phyloP scores from a whole-genome alignment of 2,113 vertebrate species.

The Vulpes vulpes region DNA sequence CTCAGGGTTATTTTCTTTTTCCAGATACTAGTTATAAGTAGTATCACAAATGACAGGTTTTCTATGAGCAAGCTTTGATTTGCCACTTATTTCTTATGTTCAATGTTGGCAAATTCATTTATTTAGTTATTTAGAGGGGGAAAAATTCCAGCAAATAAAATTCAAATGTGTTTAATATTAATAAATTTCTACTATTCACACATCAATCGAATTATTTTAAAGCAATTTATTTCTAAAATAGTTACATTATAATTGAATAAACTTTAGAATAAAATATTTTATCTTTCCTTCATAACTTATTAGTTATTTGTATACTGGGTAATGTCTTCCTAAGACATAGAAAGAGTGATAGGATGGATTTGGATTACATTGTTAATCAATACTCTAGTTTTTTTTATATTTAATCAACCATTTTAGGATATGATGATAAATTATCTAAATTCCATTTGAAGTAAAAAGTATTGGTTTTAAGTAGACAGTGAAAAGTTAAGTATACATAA shows the following conservation, averaged over 20 bases:
- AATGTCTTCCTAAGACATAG: not conserved
- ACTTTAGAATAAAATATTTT: not conserved
- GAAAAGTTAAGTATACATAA: not conserved
- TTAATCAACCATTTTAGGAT: not conserved
- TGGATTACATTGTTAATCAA: not conserved
- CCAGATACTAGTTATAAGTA: not conserved
- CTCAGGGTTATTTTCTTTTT: not conserved
- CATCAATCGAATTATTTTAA: not conserved
- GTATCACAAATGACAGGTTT: not conserved
- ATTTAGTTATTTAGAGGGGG: not conserved
- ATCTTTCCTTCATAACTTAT: not conserved
- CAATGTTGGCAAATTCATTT: not conserved
- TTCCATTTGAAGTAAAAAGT: not conserved
- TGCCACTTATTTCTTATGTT: not conserved
- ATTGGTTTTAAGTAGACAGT: not conserved
- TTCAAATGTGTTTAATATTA: not conserved
- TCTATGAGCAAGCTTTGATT: not conserved
- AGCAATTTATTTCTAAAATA: not conserved
- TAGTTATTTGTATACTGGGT: not conserved
- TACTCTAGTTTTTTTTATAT: not conserved
- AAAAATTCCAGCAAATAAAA: not conserved
- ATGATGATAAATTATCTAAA: not conserved
- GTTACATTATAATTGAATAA: not conserved
- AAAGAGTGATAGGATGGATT: not conserved
- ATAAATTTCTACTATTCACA: not conserved